These are phyloP conservation scores for Chrysochloris asiatica DNA, from an alignment of 2,113 vertebrate species.

Conservation along the genomic window DNA sequence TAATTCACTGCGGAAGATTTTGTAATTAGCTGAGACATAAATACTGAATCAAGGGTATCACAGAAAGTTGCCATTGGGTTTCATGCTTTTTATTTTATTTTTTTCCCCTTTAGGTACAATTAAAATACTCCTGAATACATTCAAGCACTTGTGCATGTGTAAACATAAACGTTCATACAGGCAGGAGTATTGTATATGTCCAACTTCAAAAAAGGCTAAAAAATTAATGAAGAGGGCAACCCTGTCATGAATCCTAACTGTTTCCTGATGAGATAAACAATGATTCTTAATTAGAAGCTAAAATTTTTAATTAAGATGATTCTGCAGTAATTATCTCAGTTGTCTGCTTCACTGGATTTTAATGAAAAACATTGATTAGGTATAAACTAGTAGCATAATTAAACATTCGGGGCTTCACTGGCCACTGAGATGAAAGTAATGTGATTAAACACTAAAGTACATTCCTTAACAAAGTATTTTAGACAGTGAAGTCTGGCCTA, in stretches of 20 bases:
- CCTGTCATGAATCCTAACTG: constrained; percentile 89
- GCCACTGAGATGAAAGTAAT: constrained; percentile 84
- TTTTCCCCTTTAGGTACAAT: constrained; percentile 36
- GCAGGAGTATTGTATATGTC: constrained; percentile 53
- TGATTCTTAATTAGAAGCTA: constrained; percentile 93
- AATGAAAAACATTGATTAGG: constrained; percentile 94
- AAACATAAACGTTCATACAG: constrained; percentile 47
- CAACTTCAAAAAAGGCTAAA: constrained; percentile 72
- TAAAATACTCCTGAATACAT: constrained; percentile 40
- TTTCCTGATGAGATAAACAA: constrained; percentile 94
- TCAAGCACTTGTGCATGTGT: constrained; percentile 19
- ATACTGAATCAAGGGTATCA: constrained; percentile 48
- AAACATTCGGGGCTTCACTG: constrained; percentile 85
- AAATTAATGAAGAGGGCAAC: constrained; percentile 81
- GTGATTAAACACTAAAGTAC: constrained; percentile 84
- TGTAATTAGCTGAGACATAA: constrained; percentile 76
- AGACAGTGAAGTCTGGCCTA: constrained; percentile 58
- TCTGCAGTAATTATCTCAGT: constrained; percentile 92
- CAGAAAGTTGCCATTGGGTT: constrained; percentile 52
- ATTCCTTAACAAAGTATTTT: constrained; percentile 77
- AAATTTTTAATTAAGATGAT: constrained; percentile 97
- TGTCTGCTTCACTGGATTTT: constrained; percentile 91
- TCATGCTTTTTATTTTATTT: constrained; percentile 18
- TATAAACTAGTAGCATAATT: constrained; percentile 89
- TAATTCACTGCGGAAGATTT: constrained; percentile 78